Evolutionary conservation across 2,113 vertebrate genomes (phyloP).

Genomic region (Mustela lutreola): DNA sequence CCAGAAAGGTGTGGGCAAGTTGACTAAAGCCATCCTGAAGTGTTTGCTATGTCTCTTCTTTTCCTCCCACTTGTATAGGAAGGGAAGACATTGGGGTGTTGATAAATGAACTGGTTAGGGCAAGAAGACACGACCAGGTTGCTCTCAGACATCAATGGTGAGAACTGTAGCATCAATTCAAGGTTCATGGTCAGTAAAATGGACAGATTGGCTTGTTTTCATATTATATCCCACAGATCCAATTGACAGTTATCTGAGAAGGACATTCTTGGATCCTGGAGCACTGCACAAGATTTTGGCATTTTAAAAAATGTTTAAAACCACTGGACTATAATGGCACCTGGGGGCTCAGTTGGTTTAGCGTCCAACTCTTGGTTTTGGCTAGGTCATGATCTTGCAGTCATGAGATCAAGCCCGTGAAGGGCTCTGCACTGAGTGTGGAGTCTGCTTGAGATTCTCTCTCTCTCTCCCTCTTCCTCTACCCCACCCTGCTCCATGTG

Average conservation of each 20-base stretch:
- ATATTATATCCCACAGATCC: background rate
- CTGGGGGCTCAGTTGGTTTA: background rate
- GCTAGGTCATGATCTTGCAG: background rate
- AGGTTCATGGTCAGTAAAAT: background rate
- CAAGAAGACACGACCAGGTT: background rate
- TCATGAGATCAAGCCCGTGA: background rate
- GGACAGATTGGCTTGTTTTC: background rate
- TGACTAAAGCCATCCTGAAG: background rate
- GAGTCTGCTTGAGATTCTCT: background rate
- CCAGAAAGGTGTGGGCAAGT: background rate
- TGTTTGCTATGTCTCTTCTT: background rate
- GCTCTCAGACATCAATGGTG: background rate
- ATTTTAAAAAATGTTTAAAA: background rate
- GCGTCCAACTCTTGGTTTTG: background rate
- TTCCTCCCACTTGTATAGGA: background rate
- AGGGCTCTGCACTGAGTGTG: background rate
- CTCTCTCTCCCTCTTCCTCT: background rate
- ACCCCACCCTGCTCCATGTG: background rate
- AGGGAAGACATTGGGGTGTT: background rate
- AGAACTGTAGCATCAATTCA: fast-evolving
- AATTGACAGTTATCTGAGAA: background rate
- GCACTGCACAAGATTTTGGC: background rate
- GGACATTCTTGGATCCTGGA: background rate
- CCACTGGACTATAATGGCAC: background rate
- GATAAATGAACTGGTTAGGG: background rate